A percentile compares a stretch with the other conserved stretches of the same genome.
phyloP scores from a whole-genome alignment of 1,140 invertebrate genomes.

The Zaprionus lachaisei region DNA sequence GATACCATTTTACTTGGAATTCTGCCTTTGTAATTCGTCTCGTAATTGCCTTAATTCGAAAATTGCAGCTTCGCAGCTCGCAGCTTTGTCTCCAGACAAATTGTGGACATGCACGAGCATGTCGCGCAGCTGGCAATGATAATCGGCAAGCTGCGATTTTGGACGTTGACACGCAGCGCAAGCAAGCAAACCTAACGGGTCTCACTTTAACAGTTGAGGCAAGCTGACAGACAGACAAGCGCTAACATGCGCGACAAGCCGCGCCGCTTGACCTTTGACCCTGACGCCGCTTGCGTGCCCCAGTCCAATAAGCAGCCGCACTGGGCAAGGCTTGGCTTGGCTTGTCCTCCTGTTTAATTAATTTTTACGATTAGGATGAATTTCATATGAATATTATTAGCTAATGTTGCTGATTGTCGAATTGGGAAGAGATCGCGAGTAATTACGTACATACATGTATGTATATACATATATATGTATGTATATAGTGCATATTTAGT shows the following conservation, averaged over 20 bases:
- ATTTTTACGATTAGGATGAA: constrained; percentile 31
- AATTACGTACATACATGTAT: too few relatives aligned
- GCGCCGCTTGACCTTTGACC: constrained; percentile 68
- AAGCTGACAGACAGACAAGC: constrained; percentile 25
- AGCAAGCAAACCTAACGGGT: background rate
- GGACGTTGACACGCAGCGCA: constrained; percentile 2
- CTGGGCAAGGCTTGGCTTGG: constrained; percentile 10
- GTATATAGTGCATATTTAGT: background rate
- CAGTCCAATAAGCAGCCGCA: constrained; percentile 24
- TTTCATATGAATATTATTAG: constrained; percentile 17
- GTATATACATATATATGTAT: too few relatives aligned
- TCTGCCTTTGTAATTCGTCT: constrained; percentile 57
- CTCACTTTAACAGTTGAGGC: constrained; percentile 16
- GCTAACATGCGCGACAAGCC: constrained; percentile 23
- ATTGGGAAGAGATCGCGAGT: background rate
- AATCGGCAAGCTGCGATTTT: constrained; percentile 40
- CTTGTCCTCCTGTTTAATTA: background rate
- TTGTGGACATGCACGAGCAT: constrained; percentile 69
- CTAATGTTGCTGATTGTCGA: constrained; percentile 59
- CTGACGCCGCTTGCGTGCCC: constrained; percentile 49
- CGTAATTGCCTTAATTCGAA: constrained; percentile 81
- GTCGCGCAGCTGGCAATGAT: constrained; percentile 57
- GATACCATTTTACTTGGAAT: constrained; percentile 27
- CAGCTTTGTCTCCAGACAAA: constrained; percentile 49
- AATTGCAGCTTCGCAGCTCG: constrained; percentile 65